Evolutionary conservation across 2,888 invertebrate species (phyloP), one percentile per base, ranked within the genome.

Genomic region (Acheta domesticus): DNA sequence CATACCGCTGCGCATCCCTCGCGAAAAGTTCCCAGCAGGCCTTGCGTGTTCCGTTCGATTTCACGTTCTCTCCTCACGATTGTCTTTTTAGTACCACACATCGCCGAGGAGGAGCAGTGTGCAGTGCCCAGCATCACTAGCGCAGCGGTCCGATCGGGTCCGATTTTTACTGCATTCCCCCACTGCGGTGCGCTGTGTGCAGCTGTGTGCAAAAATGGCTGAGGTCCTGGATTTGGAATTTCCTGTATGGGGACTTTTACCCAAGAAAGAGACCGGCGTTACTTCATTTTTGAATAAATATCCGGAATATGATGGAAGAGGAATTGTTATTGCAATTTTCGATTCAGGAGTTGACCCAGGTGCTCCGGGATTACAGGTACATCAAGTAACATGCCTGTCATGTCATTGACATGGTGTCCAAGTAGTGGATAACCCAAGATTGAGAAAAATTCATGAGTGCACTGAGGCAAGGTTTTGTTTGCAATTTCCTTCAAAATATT

Each of bases 321-420:
- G 93, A 84, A 93, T 96, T 78, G 89, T 94, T 83, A 97, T 99
- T 86, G 99, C 98, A 75, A 95, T 99, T 86, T 93, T 99, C 84
- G 99, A 99, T 89, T 98, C 98, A 4, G 99, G 99, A 12, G 96
- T 99, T 79, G 99, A 99, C 90, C 98, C 99, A 48, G 96, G 96
- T 77, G 97, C 97, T 12, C 92, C 94, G 82, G 99, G 99, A 82
- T 90, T 99, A 84, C 93, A 96, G 93, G 98, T 96, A 89, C 74
- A 74, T 16, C 48, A 50, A 74, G 75, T 74, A 76, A 77, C 74
- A 75, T 78, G 74, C 19, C 78, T 78, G 50, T 73, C 49, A 76
- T 77, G 78, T 73, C 78, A 80, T 76, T 74, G 78, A 77, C 77
- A 49, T 76, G n/a, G 20, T 73, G 48, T 20, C 48, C 21, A 21